phyloP scores from a whole-genome alignment of 2,113 vertebrate species.

The Brachypodius melanocephalos region DNA sequence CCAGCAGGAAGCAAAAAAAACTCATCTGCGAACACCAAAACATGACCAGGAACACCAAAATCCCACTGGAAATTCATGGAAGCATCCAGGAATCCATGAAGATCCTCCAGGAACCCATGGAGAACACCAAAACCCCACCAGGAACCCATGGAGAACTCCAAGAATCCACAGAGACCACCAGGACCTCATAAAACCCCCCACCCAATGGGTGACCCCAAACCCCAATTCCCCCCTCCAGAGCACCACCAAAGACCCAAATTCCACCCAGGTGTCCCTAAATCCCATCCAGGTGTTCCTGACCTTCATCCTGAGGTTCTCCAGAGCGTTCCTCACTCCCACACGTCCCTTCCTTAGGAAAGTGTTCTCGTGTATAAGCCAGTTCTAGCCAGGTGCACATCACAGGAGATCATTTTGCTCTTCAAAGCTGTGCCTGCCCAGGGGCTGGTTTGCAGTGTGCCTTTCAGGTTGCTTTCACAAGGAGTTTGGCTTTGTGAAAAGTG shows the following conservation, averaged over 20 bases:
- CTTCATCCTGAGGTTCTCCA: neutral
- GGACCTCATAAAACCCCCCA: neutral
- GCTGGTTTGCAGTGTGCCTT: neutral
- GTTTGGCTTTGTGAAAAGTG: neutral
- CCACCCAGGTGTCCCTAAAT: neutral
- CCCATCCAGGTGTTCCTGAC: neutral
- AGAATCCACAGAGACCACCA: neutral
- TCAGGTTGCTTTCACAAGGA: neutral
- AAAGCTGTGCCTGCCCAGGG: neutral
- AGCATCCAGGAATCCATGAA: neutral
- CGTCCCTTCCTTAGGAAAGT: neutral
- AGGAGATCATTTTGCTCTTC: neutral
- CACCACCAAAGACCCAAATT: neutral
- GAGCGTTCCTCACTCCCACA: neutral
- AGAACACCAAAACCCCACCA: neutral
- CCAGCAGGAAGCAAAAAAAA: neutral
- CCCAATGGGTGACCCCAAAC: neutral
- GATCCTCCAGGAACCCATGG: neutral
- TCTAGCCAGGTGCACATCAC: neutral
- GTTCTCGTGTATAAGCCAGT: neutral
- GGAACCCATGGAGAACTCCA: neutral
- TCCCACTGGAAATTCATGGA: neutral
- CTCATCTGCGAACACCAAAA: neutral
- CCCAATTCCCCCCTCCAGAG: too few relatives aligned
- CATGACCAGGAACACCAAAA: neutral